phyloP scores from a whole-genome alignment of 37 sponge, comb jelly and placozoan species.

The Tethya wilhelma region DNA sequence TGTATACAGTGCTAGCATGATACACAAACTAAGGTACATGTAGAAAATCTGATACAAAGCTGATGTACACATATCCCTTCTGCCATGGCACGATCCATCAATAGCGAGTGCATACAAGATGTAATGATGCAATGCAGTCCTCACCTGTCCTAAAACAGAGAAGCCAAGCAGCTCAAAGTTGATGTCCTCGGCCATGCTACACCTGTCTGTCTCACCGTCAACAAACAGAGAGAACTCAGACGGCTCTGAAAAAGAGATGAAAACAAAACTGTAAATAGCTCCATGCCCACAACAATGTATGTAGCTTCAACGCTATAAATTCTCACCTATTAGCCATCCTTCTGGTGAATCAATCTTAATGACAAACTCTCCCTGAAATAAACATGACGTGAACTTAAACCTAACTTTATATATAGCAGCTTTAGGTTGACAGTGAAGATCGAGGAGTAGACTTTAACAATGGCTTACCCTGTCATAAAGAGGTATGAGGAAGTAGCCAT shows the following conservation, averaged over 20 bases:
- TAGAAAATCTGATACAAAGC: no score
- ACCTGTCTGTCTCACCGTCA: constrained; percentile 84
- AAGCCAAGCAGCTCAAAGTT: constrained; percentile 87
- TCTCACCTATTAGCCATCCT: constrained; percentile 80
- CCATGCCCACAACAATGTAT: no score
- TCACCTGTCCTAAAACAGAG: constrained; percentile 79
- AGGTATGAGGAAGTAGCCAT: constrained; percentile 93
- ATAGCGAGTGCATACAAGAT: no score
- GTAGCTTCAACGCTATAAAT: no score
- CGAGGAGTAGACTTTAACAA: not conserved
- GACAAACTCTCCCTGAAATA: constrained; percentile 73
- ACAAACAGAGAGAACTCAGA: constrained; percentile 64
- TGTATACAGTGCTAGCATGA: no score
- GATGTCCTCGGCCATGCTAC: constrained; percentile 84
- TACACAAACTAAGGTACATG: no score
- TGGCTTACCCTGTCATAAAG: constrained; percentile 83
- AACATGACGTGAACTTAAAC: no score
- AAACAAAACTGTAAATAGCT: no score
- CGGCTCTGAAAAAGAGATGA: constrained; percentile 63
- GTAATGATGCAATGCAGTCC: not conserved
- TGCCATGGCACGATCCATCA: no score
- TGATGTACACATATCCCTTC: no score
- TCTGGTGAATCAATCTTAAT: constrained; percentile 71
- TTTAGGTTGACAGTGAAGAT: not conserved
- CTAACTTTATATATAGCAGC: not conserved